Evolutionary conservation across 1,140 invertebrate species (phyloP).

Genomic region (Gyrodactylus salaris): DNA sequence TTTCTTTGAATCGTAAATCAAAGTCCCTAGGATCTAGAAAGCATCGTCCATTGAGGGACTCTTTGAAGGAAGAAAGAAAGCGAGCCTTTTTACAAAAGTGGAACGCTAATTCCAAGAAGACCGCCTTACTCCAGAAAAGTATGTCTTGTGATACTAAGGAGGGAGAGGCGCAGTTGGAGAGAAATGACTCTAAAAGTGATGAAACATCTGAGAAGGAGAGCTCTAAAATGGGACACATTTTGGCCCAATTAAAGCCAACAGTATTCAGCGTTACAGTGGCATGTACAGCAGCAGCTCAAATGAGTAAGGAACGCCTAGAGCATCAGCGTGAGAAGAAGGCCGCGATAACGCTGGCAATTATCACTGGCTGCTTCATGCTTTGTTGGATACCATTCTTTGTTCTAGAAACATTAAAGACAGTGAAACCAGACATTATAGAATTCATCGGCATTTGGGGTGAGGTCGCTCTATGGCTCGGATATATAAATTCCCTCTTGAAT

Average conservation of each 20-base stretch:
- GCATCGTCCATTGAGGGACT: neutral
- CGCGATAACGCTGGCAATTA: conserved; percentile 14
- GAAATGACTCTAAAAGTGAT: neutral
- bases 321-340: conserved; percentile 13
- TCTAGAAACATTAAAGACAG: conserved; percentile 7
- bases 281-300: neutral
- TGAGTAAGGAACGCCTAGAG: conserved; percentile 11
- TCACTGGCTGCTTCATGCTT: conserved; percentile 12
- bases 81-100: neutral
- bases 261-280: neutral
- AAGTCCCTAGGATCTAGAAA: neutral
- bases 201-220: neutral
- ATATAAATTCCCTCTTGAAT: conserved; percentile 10
- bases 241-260: neutral
- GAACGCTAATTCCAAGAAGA: neutral
- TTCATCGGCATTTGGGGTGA: neutral
- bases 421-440: neutral
- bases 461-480: conserved; percentile 8
- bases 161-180: neutral
- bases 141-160: neutral
- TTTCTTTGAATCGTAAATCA: neutral
- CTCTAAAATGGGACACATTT: neutral
- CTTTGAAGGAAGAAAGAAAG: neutral
- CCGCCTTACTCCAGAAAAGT: neutral
- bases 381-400: conserved; percentile 11